Evolutionary conservation across 2,113 vertebrate species (phyloP).

Genomic region (Leiothrix lutea): DNA sequence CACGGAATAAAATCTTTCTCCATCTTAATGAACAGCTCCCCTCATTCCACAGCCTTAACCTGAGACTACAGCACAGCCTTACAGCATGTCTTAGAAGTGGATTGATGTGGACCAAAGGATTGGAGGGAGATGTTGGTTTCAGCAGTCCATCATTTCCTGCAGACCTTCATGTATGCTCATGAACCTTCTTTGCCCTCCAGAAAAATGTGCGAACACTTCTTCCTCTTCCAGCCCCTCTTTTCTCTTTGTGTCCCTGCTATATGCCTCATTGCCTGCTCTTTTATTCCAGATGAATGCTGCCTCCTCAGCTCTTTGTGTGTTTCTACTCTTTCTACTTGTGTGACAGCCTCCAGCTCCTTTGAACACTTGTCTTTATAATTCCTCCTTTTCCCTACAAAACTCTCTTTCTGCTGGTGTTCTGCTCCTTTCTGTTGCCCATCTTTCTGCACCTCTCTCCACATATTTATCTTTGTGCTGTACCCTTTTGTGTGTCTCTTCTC

Average conservation of each 20-base stretch:
- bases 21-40: background rate
- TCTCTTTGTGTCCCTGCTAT: background rate
- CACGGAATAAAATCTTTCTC: background rate
- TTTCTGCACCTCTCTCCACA: background rate
- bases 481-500: background rate
- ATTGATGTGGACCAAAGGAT: background rate
- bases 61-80: background rate
- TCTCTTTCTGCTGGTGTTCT: background rate
- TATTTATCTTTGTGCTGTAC: constrained; percentile 5
- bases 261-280: background rate
- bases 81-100: background rate
- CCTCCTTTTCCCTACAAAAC: background rate
- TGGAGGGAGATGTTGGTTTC: background rate
- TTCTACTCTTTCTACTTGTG: constrained; percentile 6
- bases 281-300: background rate
- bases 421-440: background rate
- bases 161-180: background rate
- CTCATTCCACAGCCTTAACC: background rate
- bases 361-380: constrained; percentile 7
- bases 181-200: background rate
- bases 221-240: background rate
- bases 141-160: background rate
- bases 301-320: constrained; percentile 2
- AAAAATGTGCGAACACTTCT: background rate
- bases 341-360: constrained; percentile 9